phyloP scores from a whole-genome alignment of 2,888 invertebrate genomes.

The Eilema sororculum region DNA sequence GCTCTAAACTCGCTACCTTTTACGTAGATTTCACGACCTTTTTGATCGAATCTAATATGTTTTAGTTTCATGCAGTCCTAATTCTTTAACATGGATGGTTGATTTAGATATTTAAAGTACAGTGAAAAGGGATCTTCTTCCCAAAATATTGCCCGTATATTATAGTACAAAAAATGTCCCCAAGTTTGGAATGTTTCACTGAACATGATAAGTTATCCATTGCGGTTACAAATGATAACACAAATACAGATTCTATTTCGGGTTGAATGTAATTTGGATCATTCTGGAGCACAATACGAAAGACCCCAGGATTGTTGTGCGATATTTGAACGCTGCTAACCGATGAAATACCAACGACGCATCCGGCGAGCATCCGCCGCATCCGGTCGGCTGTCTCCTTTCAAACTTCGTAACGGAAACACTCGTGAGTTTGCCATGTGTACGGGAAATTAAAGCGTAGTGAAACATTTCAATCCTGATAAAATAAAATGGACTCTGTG shows the following conservation, averaged over 20 bases:
- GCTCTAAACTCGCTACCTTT: no score
- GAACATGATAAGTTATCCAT: background rate
- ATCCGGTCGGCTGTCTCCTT: conserved; percentile 14
- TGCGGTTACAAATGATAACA: background rate
- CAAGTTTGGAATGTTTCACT: background rate
- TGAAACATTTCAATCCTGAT: background rate
- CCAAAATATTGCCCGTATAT: no score
- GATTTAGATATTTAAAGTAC: background rate
- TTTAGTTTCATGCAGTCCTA: background rate
- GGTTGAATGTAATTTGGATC: conserved; percentile 2
- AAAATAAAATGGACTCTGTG: background rate
- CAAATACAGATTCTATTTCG: conserved; percentile 1
- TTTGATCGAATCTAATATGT: background rate
- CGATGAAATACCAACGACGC: conserved; percentile 9
- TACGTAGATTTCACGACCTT: background rate
- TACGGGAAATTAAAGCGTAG: conserved; percentile 23
- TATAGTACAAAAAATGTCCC: no score
- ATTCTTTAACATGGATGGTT: background rate
- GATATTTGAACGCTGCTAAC: background rate
- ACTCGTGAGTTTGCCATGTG: conserved; percentile 12
- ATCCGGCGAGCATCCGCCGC: conserved; percentile 13
- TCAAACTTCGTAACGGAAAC: conserved; percentile 10
- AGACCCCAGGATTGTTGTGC: background rate
- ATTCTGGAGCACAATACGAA: background rate
- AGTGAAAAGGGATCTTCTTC: background rate